Percentiles rank a stretch among this genome's conserved stretches.
Conservation (phyloP, 2,888 invertebrate species). For the Papilio gigon region DNA sequence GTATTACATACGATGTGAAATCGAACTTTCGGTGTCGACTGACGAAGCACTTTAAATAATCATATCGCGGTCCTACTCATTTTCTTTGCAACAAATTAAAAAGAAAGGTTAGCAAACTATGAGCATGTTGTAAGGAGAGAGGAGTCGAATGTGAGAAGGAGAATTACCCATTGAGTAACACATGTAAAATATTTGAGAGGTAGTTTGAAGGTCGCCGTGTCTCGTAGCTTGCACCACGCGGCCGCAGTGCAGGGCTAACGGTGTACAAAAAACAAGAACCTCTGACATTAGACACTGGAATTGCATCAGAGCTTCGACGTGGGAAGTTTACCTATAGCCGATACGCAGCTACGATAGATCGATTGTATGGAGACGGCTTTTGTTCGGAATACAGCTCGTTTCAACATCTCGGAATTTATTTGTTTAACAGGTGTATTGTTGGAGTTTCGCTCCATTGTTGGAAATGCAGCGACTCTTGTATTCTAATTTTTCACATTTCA, state of each 20-base stretch:
- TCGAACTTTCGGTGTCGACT: too few species aligned
- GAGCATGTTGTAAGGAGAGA: too few species aligned
- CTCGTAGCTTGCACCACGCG: constrained; percentile 46
- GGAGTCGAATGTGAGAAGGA: too few species aligned
- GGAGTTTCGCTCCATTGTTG: background rate
- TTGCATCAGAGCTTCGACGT: constrained; percentile 77
- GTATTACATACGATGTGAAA: background rate
- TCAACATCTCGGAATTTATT: constrained; percentile 21
- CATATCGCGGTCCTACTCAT: too few species aligned
- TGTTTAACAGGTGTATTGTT: constrained; percentile 41
- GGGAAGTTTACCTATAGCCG: constrained; percentile 73
- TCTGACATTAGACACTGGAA: constrained; percentile 78
- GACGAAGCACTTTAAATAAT: too few species aligned
- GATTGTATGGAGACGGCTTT: constrained; percentile 54
- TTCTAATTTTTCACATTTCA: background rate
- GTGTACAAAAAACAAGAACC: constrained; percentile 78
- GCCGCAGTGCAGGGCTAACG: constrained; percentile 68
- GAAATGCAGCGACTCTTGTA: background rate
- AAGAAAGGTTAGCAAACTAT: too few species aligned
- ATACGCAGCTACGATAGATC: constrained; percentile 45
- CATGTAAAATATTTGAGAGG: background rate
- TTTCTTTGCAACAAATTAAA: too few species aligned
- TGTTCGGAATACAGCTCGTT: constrained; percentile 34
- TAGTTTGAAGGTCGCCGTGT: constrained; percentile 14
- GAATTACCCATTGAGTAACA: too few species aligned